Percentiles rank a stretch among this genome's conserved stretches.
These are phyloP conservation scores for Medauroidea extradentata DNA, from an alignment of 1,140 invertebrate species.

Conservation along the genomic window DNA sequence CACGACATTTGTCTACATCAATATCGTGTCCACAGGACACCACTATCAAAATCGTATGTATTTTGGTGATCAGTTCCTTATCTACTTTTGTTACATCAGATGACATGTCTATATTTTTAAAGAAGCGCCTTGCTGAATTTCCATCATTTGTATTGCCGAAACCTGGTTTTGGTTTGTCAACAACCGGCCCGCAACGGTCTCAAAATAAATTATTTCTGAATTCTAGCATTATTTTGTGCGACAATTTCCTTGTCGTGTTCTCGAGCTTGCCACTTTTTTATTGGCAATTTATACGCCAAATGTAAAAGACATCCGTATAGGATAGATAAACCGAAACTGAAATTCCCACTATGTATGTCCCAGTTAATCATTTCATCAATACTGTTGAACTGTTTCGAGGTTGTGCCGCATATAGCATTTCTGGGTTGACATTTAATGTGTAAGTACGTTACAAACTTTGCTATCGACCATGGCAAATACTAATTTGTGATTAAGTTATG, in stretches of 20 bases:
- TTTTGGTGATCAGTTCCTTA: constrained; percentile 17
- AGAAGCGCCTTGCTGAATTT: constrained; percentile 20
- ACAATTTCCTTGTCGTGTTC: constrained; percentile 26
- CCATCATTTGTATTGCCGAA: constrained; percentile 23
- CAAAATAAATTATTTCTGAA: constrained; percentile 17
- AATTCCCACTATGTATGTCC: too few relatives aligned
- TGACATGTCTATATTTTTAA: constrained; percentile 6
- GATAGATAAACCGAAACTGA: too few relatives aligned
- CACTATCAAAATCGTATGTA: constrained; percentile 8
- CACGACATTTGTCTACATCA: constrained; percentile 24
- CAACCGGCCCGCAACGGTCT: constrained; percentile 9
- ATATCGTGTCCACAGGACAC: constrained; percentile 22
- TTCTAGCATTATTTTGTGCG: too few relatives aligned
- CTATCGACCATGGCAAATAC: neutral
- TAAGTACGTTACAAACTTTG: too few relatives aligned
- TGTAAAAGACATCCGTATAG: constrained; percentile 37
- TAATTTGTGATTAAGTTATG: constrained; percentile 15
- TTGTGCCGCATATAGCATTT: too few relatives aligned
- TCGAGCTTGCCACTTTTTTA: constrained; percentile 28
- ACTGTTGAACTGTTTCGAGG: too few relatives aligned
- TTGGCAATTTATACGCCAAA: constrained; percentile 30
- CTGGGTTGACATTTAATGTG: too few relatives aligned
- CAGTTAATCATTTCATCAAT: too few relatives aligned
- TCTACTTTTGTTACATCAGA: constrained; percentile 15
- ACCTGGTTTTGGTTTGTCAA: constrained; percentile 19